These are phyloP conservation scores for Lottia scabra DNA, from an alignment of 2,888 invertebrate genomes.

Conservation along the genomic window DNA sequence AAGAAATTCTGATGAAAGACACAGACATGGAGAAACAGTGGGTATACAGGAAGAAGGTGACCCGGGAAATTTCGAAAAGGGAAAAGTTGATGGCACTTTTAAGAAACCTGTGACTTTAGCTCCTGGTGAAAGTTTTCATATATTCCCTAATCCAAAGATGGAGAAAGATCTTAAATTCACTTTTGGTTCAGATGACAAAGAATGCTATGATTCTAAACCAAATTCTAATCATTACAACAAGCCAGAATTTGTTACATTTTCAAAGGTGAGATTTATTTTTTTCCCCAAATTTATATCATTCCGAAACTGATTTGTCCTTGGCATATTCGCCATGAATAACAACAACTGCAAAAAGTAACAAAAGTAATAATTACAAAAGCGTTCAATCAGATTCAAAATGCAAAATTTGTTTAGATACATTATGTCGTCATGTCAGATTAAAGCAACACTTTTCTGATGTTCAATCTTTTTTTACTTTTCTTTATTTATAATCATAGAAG, in stretches of 20 bases:
- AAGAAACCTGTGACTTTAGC: constrained; percentile 22
- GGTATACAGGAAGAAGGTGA: constrained; percentile 37
- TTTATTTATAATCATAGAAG: no score
- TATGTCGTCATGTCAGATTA: no score
- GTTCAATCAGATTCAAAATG: no score
- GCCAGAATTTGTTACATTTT: constrained; percentile 38
- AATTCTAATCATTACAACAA: constrained; percentile 30
- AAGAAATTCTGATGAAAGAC: constrained; percentile 12
- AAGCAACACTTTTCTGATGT: no score
- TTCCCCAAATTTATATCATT: no score
- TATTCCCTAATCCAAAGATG: constrained; percentile 7
- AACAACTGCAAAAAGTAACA: no score
- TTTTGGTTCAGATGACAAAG: constrained; percentile 11
- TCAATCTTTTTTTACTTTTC: no score
- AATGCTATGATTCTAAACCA: constrained; percentile 6
- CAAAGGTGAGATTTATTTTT: constrained; percentile 28
- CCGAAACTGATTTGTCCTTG: no score
- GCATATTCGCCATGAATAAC: no score
- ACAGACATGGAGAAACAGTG: constrained; percentile 27
- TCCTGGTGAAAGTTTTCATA: background rate
- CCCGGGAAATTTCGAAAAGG: constrained; percentile 27
- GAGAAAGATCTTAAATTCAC: constrained; percentile 11
- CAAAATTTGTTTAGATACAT: no score
- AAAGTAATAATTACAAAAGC: no score
- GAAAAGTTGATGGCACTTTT: constrained; percentile 24